Evolutionary conservation across 2,113 vertebrate genomes (phyloP), one percentile per base, ranked within the genome.

Genomic region (Ifrita kowaldi): DNA sequence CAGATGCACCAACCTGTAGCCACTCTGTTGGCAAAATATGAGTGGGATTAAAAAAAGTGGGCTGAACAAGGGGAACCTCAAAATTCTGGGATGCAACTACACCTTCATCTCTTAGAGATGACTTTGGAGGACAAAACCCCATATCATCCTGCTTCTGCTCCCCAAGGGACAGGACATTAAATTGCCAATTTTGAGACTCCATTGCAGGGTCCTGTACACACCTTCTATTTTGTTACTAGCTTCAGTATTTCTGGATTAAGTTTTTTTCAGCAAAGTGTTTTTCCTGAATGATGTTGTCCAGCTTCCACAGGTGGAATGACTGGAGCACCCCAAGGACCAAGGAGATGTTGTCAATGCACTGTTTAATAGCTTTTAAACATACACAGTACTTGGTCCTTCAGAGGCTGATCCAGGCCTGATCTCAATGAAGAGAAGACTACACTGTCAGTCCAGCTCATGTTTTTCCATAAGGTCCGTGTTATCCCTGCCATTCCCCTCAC

Each of bases 131-230:
- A 75, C 28, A 89, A 89, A 84, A 57, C 10, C 9, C 37, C 23
- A 2, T 33, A 37, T 42, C 7, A 53, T 26, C 39, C 39, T 20
- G 7, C 3, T 52, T 50, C 15, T 63, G 11, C 27, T 91, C 18
- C 21, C 26, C 14, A 52, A 71, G n/a, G 18, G 24, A 41, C 35
- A 56, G 14, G 10, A 5, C 16, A 59, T 42, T 63, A 50, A 59
- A 67, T 20, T 70, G 21, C 18, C 39, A 59, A 8, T 55, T 63
- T 84, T 8, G 19, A 16, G 39, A 30, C 41, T 62, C 23, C 6
- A 7, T 35, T 55, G 22, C 24, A 22, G 22, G 10, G 20, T 65
- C 55, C 26, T 91, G 65, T 42, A 50, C 1, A 1, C 0, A 0
- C 11, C 7, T 88, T n/a, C 20, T 52, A 6, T 68, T 87, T 59